Percentiles rank a stretch among this genome's conserved stretches.
phyloP scores from a whole-genome alignment of 2,113 vertebrate species.

The Crotalus horridus region DNA sequence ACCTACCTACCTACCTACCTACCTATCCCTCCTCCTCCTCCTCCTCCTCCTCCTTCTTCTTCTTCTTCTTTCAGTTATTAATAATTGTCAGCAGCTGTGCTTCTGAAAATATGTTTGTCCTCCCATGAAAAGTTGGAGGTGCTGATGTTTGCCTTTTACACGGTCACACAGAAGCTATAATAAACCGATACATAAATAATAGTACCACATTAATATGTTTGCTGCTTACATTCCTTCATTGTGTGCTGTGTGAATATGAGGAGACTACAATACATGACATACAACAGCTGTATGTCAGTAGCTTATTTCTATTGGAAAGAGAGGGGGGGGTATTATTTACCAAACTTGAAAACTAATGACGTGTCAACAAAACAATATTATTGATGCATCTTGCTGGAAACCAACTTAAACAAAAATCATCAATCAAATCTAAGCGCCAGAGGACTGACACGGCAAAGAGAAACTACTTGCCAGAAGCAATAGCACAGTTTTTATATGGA shows the following conservation, averaged over 20 bases:
- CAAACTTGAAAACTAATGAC: slow-evolving; percentile 36
- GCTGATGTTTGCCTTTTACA: neutral
- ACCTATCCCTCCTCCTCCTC: too few relatives aligned
- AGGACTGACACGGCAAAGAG: neutral
- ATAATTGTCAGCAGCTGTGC: neutral
- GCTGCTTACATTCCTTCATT: slow-evolving; percentile 7
- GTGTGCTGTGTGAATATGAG: neutral
- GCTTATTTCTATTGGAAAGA: slow-evolving; percentile 10
- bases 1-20: too few relatives aligned
- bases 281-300: neutral
- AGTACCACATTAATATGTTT: neutral
- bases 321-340: slow-evolving; percentile 10
- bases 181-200: neutral
- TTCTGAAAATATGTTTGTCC: neutral
- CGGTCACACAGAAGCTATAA: neutral
- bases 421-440: slow-evolving; percentile 19
- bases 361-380: slow-evolving; percentile 21
- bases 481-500: slow-evolving; percentile 13
- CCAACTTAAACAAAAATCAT: slow-evolving; percentile 17
- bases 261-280: neutral
- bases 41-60: too few relatives aligned
- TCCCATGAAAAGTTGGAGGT: neutral
- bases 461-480: neutral
- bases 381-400: slow-evolving; percentile 34
- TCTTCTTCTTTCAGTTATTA: too few relatives aligned